phyloP scores from a whole-genome alignment of 2,888 invertebrate genomes.

The Horisme vitalbata region DNA sequence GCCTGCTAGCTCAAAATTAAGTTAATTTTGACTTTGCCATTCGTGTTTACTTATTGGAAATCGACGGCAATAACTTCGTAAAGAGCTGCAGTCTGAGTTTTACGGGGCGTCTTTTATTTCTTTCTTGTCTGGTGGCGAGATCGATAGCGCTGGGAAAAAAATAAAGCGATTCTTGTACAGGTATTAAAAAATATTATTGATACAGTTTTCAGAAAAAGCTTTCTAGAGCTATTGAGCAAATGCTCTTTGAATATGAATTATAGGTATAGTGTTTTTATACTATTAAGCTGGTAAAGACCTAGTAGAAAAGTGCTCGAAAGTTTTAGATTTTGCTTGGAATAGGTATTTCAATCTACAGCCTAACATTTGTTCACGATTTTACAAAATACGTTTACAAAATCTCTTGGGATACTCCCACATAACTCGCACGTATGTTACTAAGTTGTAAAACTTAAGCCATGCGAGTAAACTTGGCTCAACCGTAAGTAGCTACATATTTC shows the following conservation, averaged over 20 bases:
- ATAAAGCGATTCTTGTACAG: background rate
- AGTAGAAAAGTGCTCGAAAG: too few species aligned
- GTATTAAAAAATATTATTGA: too few species aligned
- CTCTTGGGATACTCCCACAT: slow-evolving; percentile 18
- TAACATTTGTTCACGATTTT: background rate
- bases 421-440: slow-evolving; percentile 36
- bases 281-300: too few species aligned
- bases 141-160: slow-evolving; percentile 4
- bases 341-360: too few species aligned
- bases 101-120: slow-evolving; percentile 15
- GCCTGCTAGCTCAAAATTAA: slow-evolving; percentile 80
- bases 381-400: slow-evolving; percentile 5
- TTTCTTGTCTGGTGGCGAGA: slow-evolving; percentile 10
- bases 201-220: too few species aligned
- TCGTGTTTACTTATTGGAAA: slow-evolving; percentile 76
- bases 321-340: too few species aligned
- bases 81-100: slow-evolving; percentile 41
- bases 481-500: slow-evolving; percentile 78
- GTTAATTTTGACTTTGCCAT: slow-evolving; percentile 75
- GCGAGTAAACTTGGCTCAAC: slow-evolving; percentile 70
- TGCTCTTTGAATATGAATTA: too few species aligned
- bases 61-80: slow-evolving; percentile 70
- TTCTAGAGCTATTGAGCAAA: too few species aligned
- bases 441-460: slow-evolving; percentile 73
- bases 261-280: too few species aligned